Evolutionary conservation across 2,113 vertebrate species (phyloP), one percentile per base, ranked within the genome.

Genomic region (Synchiropus splendidus): DNA sequence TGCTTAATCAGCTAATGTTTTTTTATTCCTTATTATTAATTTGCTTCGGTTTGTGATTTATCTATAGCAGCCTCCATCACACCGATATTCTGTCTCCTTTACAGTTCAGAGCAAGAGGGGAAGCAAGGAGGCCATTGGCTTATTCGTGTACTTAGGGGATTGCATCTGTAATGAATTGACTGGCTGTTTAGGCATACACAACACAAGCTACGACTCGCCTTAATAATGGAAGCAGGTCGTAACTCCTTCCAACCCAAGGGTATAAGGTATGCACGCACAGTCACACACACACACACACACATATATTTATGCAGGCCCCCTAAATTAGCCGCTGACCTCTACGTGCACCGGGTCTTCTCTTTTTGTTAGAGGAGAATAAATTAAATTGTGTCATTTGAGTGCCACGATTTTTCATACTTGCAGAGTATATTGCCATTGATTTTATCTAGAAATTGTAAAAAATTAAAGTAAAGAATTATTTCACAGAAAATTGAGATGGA

Each of bases 1-100:
- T 82, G 70, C 77, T 74, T 82, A 80, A 82, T 82, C 77, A 82
- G 74, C 77, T 79, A 82, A 82, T 82, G 77, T 70, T 82, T 65
- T 74, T 77, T 77, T 75, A 79, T 80, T 80, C 56, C 61, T 62
- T 80, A 72, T 82, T 79, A 82, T 79, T 79, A 75, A 82, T 80
- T 77, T 79, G 49, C 48, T 45, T 58, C 57, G 16, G 39, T 75
- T 71, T 78, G 58, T 82, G 80, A 80, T 82, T 82, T 80, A 82
- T 82, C 63, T 79, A 21, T 77, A 77, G 67, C 56, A 37, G 42
- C 42, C 39, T 53, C 64, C 67, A 64, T 72, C 77, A 45, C 74
- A 75, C 73, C 55, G 69, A 74, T 68, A 77, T 75, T 79, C 70
- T 74, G 71, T 75, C 68, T 63, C 67, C 69, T 80, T 75, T 72